These are phyloP conservation scores for Nylanderia fulva DNA, from an alignment of 1,140 invertebrate species.

Conservation along the genomic window DNA sequence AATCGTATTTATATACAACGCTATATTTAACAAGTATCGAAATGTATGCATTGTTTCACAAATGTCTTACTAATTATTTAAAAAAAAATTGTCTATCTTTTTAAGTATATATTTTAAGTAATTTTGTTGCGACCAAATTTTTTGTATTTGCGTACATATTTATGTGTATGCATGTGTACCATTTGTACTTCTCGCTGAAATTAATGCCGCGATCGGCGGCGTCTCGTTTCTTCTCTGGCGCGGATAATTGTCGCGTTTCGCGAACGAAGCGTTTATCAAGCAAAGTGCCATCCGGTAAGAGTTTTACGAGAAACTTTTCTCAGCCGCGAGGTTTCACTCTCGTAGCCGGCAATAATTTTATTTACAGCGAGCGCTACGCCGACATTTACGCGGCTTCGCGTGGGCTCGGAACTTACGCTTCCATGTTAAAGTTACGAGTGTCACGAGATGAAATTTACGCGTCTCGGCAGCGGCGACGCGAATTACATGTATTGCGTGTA, in stretches of 20 bases:
- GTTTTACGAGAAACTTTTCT: slow-evolving; percentile 60
- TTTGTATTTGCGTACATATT: background rate
- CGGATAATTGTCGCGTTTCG: slow-evolving; percentile 28
- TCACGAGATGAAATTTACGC: slow-evolving; percentile 53
- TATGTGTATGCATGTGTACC: background rate
- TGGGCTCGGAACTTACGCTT: slow-evolving; percentile 42
- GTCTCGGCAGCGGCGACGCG: slow-evolving; percentile 3
- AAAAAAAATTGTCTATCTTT: background rate
- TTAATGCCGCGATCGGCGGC: background rate
- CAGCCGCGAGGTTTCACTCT: slow-evolving; percentile 50
- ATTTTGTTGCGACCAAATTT: background rate
- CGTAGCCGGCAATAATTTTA: slow-evolving; percentile 67
- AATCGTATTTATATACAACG: background rate
- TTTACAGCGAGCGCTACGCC: slow-evolving; percentile 60
- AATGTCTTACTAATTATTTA: background rate
- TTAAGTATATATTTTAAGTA: background rate
- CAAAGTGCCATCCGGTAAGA: slow-evolving; percentile 43
- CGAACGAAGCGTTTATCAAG: slow-evolving; percentile 30
- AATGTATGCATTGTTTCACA: background rate
- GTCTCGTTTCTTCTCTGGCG: background rate
- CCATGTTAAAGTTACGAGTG: slow-evolving; percentile 55
- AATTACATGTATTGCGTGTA: slow-evolving; percentile 51
- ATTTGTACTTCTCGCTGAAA: background rate
- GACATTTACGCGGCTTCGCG: slow-evolving; percentile 47
- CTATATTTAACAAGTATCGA: no score